Percentiles rank a stretch among this genome's conserved stretches.
Conservation (phyloP, 2,113 vertebrate species). For the Sapayoa aenigma region DNA sequence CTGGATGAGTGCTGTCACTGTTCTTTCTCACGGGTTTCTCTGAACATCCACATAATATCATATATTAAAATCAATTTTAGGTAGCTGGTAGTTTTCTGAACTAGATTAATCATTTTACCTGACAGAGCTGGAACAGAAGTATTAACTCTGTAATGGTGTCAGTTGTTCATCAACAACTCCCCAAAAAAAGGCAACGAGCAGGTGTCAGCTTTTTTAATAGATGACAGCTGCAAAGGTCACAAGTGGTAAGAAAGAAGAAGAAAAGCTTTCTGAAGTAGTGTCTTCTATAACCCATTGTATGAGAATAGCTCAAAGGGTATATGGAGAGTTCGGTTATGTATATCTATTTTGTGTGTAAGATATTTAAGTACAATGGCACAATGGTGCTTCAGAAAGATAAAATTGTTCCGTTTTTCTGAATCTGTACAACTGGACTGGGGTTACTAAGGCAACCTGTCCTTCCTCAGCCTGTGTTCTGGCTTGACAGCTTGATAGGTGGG, state of each 20-base stretch:
- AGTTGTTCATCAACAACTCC: not conserved
- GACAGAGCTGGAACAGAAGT: not conserved
- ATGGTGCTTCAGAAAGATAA: not conserved
- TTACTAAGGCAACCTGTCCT: slow-evolving; percentile 56
- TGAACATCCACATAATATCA: not conserved
- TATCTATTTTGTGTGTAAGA: not conserved
- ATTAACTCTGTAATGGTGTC: not conserved
- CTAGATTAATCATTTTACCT: not conserved
- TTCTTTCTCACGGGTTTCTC: not conserved
- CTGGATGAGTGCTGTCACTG: not conserved
- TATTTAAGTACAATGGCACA: not conserved
- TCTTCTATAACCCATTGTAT: not conserved
- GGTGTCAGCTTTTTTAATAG: not conserved
- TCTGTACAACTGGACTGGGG: not conserved
- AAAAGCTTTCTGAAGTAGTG: not conserved
- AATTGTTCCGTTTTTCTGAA: slow-evolving; percentile 11
- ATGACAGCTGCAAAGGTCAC: not conserved
- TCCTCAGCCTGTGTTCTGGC: slow-evolving; percentile 4
- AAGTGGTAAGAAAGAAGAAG: not conserved
- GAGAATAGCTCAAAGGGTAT: not conserved
- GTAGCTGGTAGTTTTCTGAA: not conserved
- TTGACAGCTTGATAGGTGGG: not conserved
- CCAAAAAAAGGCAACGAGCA: not conserved
- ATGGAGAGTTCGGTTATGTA: not conserved
- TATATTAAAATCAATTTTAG: not conserved